Conservation (phyloP, 2,797 vertebrate species). For the Streptopelia turtur region DNA sequence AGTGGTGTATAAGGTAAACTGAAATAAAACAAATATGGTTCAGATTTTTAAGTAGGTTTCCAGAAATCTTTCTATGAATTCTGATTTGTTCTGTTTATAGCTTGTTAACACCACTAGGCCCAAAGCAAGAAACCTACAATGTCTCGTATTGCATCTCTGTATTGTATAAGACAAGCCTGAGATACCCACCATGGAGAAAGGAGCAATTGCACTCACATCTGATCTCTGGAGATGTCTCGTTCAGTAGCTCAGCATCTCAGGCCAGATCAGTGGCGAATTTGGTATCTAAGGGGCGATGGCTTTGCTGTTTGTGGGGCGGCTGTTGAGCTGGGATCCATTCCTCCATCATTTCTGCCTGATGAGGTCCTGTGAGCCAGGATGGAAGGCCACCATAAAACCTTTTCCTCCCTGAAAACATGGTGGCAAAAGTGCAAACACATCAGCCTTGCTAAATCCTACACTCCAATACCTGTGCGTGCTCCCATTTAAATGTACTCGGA, state of each 20-base stretch:
- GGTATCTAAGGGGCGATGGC: neutral
- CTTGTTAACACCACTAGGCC: neutral
- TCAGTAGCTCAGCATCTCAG: fast-evolving
- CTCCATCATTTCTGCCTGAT: neutral
- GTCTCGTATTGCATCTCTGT: neutral
- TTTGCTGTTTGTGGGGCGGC: neutral
- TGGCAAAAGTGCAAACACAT: neutral
- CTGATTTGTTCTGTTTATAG: neutral
- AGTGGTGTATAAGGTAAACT: neutral
- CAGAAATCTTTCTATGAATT: neutral
- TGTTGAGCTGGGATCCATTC: neutral
- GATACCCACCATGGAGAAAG: fast-evolving
- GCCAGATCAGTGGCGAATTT: neutral
- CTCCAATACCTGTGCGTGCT: neutral
- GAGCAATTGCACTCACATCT: fast-evolving
- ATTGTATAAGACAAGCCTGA: neutral
- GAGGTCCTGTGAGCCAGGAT: neutral
- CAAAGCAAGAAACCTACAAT: neutral
- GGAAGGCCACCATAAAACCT: neutral
- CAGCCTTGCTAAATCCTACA: neutral
- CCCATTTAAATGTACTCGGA: neutral
- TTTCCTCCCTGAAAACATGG: neutral
- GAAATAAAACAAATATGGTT: neutral
- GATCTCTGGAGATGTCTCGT: neutral
- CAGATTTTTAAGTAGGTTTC: neutral